A percentile compares a stretch with the other conserved stretches of the same genome.
These are phyloP conservation scores for Lucilia sericata DNA, from an alignment of 1,140 invertebrate species.

Conservation along the genomic window DNA sequence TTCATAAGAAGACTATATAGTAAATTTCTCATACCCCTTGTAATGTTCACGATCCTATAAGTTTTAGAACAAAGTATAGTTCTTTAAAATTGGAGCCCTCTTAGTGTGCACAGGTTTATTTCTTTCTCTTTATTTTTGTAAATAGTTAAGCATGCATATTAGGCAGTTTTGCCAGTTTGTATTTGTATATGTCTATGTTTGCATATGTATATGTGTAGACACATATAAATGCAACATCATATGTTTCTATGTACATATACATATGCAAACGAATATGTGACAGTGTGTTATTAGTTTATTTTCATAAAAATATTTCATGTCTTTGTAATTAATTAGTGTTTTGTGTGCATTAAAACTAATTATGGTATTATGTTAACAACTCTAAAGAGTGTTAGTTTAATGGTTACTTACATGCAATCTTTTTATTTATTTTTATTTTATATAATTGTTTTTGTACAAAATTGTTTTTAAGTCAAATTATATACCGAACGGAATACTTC, in stretches of 20 bases:
- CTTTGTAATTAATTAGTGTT: constrained; percentile 41
- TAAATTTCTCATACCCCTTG: too few relatives aligned
- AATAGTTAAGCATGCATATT: neutral
- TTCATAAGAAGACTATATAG: too few relatives aligned
- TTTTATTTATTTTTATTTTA: constrained; percentile 9
- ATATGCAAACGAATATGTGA: neutral
- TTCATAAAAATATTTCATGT: constrained; percentile 19
- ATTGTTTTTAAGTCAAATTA: constrained; percentile 16
- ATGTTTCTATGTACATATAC: too few relatives aligned
- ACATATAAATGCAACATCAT: too few relatives aligned
- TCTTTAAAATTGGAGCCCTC: too few relatives aligned
- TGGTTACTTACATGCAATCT: constrained; percentile 24
- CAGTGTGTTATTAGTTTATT: neutral
- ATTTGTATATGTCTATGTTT: neutral
- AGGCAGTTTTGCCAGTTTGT: constrained; percentile 3
- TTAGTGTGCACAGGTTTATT: neutral
- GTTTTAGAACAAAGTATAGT: too few relatives aligned
- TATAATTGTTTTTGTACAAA: constrained; percentile 12
- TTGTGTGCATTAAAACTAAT: constrained; percentile 42
- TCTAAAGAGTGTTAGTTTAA: constrained; percentile 35
- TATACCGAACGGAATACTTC: neutral
- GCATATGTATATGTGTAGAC: neutral
- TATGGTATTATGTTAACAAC: constrained; percentile 36
- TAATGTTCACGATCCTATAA: too few relatives aligned
- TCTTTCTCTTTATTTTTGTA: neutral